Evolutionary conservation across 37 sponge, comb jelly and placozoan species (phyloP).

Genomic region (Cladorhizidae sp.): DNA sequence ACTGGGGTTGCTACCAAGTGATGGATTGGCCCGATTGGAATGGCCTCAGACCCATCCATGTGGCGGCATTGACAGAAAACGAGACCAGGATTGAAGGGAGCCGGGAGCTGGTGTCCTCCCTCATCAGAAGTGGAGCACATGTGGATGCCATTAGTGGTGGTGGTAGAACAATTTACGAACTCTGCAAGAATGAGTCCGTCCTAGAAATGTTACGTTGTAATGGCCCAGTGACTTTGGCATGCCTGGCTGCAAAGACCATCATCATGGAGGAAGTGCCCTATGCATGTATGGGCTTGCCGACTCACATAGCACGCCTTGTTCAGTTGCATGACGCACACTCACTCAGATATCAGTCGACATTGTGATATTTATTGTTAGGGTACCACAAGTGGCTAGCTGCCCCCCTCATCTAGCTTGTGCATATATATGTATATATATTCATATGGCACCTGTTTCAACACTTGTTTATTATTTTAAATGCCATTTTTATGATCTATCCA

Average conservation of each 20-base stretch:
- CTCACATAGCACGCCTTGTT: conserved; percentile 38
- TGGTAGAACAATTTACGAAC: conserved; percentile 30
- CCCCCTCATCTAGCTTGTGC: too few relatives aligned
- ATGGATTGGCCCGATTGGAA: conserved; percentile 38
- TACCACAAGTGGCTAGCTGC: too few relatives aligned
- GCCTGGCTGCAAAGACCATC: conserved; percentile 29
- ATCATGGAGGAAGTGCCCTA: conserved; percentile 38
- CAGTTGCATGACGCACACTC: conserved; percentile 40
- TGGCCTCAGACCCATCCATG: conserved; percentile 66
- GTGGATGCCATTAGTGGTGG: conserved; percentile 43
- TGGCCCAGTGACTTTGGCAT: conserved; percentile 49
- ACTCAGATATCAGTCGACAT: neutral
- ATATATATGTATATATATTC: too few relatives aligned
- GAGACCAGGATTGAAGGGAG: conserved; percentile 4
- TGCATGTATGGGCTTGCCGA: conserved; percentile 31
- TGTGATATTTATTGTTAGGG: neutral
- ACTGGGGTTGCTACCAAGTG: conserved; percentile 70
- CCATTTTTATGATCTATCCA: too few relatives aligned
- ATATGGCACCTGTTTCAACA: too few relatives aligned
- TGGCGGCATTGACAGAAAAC: conserved; percentile 29
- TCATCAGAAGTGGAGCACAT: conserved; percentile 43
- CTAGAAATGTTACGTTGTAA: conserved; percentile 21
- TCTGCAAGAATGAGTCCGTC: conserved; percentile 33
- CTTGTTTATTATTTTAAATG: too few relatives aligned
- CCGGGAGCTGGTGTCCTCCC: conserved; percentile 37